Evolutionary conservation across 2,888 invertebrate genomes (phyloP).

Genomic region (Harpalus rubripes): DNA sequence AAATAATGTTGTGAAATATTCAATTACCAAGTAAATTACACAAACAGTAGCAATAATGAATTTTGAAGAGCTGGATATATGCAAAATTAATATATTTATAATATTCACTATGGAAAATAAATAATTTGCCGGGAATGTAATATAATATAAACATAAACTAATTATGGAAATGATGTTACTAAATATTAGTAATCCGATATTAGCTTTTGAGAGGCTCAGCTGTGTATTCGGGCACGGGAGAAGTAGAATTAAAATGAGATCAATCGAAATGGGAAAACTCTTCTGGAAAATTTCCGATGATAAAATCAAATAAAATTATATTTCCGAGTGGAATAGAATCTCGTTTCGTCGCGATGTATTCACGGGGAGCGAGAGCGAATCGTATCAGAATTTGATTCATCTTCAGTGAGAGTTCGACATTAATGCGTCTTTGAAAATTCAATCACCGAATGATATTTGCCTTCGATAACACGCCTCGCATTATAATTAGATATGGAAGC

Average conservation of each 20-base stretch:
- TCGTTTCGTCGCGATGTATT: constrained; percentile 39
- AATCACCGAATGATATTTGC: constrained; percentile 57
- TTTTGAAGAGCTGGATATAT: not conserved
- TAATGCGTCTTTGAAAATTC: constrained; percentile 59
- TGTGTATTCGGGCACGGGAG: constrained; percentile 26
- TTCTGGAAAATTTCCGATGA: constrained; percentile 66
- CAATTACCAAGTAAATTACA: not conserved
- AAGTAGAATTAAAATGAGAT: constrained; percentile 74
- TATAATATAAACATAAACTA: constrained; percentile 19
- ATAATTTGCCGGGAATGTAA: not conserved
- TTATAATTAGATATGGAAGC: constrained; percentile 39
- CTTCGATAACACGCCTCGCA: constrained; percentile 28
- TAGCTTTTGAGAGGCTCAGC: not conserved
- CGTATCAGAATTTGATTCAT: constrained; percentile 47
- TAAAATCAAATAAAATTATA: constrained; percentile 73
- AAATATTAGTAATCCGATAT: constrained; percentile 33
- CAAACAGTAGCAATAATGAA: constrained; percentile 13
- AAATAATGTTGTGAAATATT: not conserved
- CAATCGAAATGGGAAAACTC: constrained; percentile 69
- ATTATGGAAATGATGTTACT: constrained; percentile 44
- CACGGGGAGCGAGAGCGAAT: constrained; percentile 32
- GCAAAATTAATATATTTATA: not conserved
- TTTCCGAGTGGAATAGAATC: constrained; percentile 67
- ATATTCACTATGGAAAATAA: not conserved
- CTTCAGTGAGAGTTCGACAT: constrained; percentile 41